Base-by-base conservation (phyloP, 64 coral and sea anemone species). In the Actinia tenebrosa region DNA sequence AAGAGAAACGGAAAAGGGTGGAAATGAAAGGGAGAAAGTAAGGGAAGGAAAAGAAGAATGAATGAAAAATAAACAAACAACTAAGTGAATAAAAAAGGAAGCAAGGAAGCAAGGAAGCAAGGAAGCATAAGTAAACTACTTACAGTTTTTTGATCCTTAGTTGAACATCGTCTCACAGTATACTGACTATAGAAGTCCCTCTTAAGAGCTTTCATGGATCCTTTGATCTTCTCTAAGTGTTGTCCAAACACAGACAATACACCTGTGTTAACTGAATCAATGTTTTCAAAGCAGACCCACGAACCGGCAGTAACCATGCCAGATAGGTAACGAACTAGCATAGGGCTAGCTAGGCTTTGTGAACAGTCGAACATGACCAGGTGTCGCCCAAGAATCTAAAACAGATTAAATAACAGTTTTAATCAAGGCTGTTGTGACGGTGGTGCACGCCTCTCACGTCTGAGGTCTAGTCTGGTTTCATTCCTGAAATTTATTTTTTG, bases 211-310 rank as follows among this genome's bases (percentile, higher is more conserved):
- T 87, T 81, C 46, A 95, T 44, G 5, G 93, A 89, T 3, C 87
- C 82, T 58, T 23, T 69, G 81, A 99, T 92, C 64, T 60, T 86
- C 8, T 83, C 64, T 20, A 99, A 64, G 85, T 99, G 91, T 86
- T 99, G 87, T n/a, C 90, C 93, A 85, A 99, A 85, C 45, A 91
- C 30, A 19, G 93, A 93, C n/a, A 99, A 81, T 68, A 99, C 63
- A 25, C 82, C 86, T 53, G 62, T 56, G 16, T 83, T 80, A 3
- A 95, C 37, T 23, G 63, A 86, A 83, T 95, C 93, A n/a, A 90
- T 79, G 15, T 95, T 90, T 71, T 99, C 91, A 91, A 95, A 95
- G 84, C 97, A 99, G 23, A 91, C 91, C 93, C 93, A 92, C n/a
- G 88, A 90, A 23, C 97, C 97, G 13, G 90, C 86, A 19, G 79